Percentiles rank a stretch among this genome's conserved stretches.
Evolutionary conservation across 1,140 invertebrate genomes (phyloP).

Genomic region (Andrena cerasifolii): DNA sequence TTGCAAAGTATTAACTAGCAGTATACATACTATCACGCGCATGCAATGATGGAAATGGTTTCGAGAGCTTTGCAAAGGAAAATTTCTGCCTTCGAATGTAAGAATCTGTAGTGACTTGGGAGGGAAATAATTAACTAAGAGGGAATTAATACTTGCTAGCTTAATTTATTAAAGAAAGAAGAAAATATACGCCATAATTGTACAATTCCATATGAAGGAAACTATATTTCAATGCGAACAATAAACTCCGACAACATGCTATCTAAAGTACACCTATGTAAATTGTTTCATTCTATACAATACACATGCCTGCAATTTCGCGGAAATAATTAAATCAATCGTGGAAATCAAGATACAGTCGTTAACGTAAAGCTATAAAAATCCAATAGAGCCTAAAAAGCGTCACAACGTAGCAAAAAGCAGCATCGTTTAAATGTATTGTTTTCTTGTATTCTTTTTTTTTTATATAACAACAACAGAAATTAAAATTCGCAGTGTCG

Average conservation of each 20-base stretch:
- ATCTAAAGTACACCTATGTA: slow-evolving; percentile 15
- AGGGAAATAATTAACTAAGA: background rate
- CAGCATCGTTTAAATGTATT: slow-evolving; percentile 31
- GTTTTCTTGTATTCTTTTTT: too few species aligned
- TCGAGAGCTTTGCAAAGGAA: background rate
- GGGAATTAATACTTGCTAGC: slow-evolving; percentile 9
- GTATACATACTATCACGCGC: slow-evolving; percentile 43
- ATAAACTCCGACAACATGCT: slow-evolving; percentile 28
- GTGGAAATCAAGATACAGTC: slow-evolving; percentile 16
- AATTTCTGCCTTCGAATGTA: background rate
- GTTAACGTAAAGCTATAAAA: slow-evolving; percentile 33
- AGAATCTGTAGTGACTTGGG: background rate
- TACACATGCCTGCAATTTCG: slow-evolving; percentile 27
- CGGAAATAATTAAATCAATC: slow-evolving; percentile 17
- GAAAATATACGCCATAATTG: slow-evolving; percentile 26
- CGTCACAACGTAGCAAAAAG: slow-evolving; percentile 38
- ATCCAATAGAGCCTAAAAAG: slow-evolving; percentile 34
- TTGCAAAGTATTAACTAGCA: slow-evolving; percentile 46
- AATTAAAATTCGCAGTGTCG: slow-evolving; percentile 13
- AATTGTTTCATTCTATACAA: slow-evolving; percentile 11
- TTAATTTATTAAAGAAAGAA: slow-evolving; percentile 38
- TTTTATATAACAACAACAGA: slow-evolving; percentile 25
- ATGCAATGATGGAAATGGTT: slow-evolving; percentile 41
- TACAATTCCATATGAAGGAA: slow-evolving; percentile 38
- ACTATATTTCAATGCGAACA: slow-evolving; percentile 16